Percentiles rank a stretch among this genome's conserved stretches.
These are phyloP conservation scores for Strix uralensis DNA, from an alignment of 2,113 vertebrate genomes.

Conservation along the genomic window DNA sequence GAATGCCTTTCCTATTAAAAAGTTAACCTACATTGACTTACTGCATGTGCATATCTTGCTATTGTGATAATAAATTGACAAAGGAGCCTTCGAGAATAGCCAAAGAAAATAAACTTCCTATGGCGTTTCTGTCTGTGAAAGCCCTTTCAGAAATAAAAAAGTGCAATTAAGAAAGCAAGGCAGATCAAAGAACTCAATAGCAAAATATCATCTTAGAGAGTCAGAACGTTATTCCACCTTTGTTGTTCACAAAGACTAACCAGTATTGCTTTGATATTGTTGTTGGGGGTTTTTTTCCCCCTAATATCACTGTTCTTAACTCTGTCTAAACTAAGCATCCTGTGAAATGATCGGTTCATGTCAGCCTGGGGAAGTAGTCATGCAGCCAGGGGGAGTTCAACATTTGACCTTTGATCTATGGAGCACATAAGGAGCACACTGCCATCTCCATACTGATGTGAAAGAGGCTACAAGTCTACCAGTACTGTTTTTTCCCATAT, in stretches of 20 bases:
- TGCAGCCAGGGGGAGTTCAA: background rate
- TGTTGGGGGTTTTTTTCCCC: background rate
- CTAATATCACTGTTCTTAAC: background rate
- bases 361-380: background rate
- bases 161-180: background rate
- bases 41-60: background rate
- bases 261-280: background rate
- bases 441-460: background rate
- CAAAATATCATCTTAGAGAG: background rate
- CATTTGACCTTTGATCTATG: background rate
- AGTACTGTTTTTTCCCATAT: rapidly evolving
- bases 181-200: background rate
- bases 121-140: background rate
- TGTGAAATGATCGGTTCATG: background rate
- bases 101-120: background rate
- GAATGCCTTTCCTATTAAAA: conserved; percentile 40
- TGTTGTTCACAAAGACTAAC: background rate
- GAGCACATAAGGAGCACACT: background rate
- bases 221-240: background rate
- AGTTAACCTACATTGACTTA: conserved; percentile 36
- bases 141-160: background rate
- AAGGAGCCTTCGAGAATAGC: conserved; percentile 7
- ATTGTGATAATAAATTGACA: conserved; percentile 43
- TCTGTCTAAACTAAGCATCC: background rate
- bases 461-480: background rate